Evolutionary conservation across 1,140 invertebrate genomes (phyloP).

Genomic region (Heterodera schachtii): DNA sequence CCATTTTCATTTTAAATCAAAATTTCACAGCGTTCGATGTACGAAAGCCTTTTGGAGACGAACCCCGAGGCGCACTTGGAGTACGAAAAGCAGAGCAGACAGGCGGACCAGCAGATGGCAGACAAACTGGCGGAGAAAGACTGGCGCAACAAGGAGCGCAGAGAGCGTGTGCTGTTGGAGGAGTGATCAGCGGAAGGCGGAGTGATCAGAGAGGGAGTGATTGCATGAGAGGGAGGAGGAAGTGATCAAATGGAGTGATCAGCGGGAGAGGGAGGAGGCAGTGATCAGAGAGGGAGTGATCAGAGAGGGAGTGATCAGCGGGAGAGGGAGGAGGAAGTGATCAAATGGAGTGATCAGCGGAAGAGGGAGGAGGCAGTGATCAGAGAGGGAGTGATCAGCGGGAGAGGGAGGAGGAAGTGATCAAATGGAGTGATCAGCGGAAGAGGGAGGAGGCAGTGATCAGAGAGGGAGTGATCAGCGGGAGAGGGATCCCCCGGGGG

Average conservation of each 20-base stretch:
- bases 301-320: too few relatives aligned
- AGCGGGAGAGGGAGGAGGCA: too few relatives aligned
- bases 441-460: too few relatives aligned
- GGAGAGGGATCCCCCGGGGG: too few relatives aligned
- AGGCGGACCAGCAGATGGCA: neutral
- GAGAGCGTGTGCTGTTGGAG: neutral
- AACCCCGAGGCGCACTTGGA: neutral
- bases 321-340: too few relatives aligned
- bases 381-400: too few relatives aligned
- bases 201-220: neutral
- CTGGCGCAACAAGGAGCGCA: neutral
- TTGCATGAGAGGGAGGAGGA: neutral
- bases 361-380: too few relatives aligned
- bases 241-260: neutral
- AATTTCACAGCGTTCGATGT: neutral
- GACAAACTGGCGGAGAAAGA: conserved; percentile 15
- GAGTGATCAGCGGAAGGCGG: neutral
- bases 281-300: too few relatives aligned
- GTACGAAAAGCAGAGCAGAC: neutral
- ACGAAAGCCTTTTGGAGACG: neutral
- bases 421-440: too few relatives aligned
- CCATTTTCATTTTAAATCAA: neutral
- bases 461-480: too few relatives aligned
- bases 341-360: neutral
- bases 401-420: too few relatives aligned